These are phyloP conservation scores for Tetraneura akinire DNA, from an alignment of 1,140 invertebrate species.

Conservation along the genomic window DNA sequence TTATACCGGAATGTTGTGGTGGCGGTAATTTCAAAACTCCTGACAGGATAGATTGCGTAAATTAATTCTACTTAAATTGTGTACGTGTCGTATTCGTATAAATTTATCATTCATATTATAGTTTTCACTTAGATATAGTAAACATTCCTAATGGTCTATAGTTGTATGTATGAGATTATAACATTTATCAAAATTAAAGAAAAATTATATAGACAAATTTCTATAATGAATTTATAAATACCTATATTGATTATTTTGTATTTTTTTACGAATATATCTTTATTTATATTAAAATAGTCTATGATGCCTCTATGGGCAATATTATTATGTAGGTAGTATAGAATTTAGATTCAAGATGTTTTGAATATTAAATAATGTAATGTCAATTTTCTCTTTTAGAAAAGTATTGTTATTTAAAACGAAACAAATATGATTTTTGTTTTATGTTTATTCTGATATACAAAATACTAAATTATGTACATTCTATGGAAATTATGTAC, in stretches of 20 bases:
- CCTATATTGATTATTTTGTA: not conserved
- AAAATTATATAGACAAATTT: not conserved
- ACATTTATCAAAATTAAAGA: slow-evolving; percentile 19
- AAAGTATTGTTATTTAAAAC: too few relatives aligned
- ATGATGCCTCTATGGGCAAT: too few relatives aligned
- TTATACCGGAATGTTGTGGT: not conserved
- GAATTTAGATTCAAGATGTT: too few relatives aligned
- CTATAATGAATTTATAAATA: not conserved
- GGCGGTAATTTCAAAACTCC: not conserved
- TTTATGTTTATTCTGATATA: too few relatives aligned
- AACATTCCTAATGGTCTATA: not conserved
- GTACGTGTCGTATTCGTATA: not conserved
- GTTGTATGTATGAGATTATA: too few relatives aligned
- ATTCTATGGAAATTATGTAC: too few relatives aligned
- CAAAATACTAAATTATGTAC: too few relatives aligned
- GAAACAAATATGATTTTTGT: too few relatives aligned
- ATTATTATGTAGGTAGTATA: too few relatives aligned
- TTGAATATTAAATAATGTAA: too few relatives aligned
- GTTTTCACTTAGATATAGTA: not conserved
- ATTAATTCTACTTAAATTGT: not conserved
- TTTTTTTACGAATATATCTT: not conserved
- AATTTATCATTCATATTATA: slow-evolving; percentile 8
- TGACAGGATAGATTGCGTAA: not conserved
- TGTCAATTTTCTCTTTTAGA: too few relatives aligned
- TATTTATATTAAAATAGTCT: too few relatives aligned